Conservation (phyloP, 2,113 vertebrate genomes). For the Casuarius casuarius region DNA sequence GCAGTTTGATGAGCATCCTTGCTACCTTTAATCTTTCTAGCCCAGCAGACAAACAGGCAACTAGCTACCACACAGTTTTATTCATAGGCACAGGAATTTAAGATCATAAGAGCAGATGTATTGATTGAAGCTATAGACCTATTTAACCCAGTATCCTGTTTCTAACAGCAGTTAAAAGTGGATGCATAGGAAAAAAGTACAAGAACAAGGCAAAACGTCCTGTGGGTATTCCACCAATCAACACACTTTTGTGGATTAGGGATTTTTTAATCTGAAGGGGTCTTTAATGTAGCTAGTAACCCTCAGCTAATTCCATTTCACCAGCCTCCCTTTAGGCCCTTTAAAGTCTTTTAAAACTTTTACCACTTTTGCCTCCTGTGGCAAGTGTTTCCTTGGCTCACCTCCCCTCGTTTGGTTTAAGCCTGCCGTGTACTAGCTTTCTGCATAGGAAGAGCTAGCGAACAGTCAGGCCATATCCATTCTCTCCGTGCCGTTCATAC, state of each 20-base stretch:
- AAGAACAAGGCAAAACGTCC: neutral
- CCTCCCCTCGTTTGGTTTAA: neutral
- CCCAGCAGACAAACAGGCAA: neutral
- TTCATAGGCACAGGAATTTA: neutral
- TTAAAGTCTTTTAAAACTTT: neutral
- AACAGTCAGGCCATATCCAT: neutral
- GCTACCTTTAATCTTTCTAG: neutral
- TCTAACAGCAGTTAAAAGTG: neutral
- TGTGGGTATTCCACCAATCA: neutral
- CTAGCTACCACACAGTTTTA: neutral
- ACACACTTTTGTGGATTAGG: neutral
- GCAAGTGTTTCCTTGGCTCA: neutral
- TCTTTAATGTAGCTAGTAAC: neutral
- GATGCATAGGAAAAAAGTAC: neutral
- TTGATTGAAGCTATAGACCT: neutral
- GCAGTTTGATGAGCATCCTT: neutral
- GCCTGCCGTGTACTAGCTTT: neutral
- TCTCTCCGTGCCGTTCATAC: neutral
- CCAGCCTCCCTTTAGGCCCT: neutral
- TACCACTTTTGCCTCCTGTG: neutral
- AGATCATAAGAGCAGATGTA: neutral
- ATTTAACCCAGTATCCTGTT: neutral
- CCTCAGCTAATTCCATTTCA: neutral
- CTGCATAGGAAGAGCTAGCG: neutral
- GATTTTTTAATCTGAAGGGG: neutral